These are phyloP conservation scores for Neomonachus schauinslandi DNA, from an alignment of 2,113 vertebrate genomes.

Conservation along the genomic window DNA sequence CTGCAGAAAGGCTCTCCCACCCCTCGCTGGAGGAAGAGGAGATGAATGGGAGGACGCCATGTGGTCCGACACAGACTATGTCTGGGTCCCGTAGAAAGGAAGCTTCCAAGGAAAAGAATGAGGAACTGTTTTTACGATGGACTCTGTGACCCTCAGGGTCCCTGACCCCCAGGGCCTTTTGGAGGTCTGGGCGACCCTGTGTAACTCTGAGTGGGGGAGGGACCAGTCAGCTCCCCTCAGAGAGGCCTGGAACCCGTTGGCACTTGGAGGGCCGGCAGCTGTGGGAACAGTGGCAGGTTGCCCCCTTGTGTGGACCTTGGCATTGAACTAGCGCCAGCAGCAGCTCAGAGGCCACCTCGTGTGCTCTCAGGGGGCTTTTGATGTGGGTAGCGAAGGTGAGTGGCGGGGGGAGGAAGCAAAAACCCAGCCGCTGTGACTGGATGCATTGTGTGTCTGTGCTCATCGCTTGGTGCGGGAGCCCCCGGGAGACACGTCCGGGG, in stretches of 20 bases:
- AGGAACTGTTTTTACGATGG: not conserved
- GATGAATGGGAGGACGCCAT: not conserved
- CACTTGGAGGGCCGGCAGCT: not conserved
- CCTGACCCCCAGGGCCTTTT: not conserved
- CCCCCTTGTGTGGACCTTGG: not conserved
- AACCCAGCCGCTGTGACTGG: not conserved
- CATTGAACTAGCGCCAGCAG: not conserved
- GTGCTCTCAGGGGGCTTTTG: not conserved
- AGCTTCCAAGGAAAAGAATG: not conserved
- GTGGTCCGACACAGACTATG: not conserved
- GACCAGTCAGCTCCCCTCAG: not conserved
- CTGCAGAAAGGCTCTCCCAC: not conserved
- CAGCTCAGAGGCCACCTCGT: not conserved
- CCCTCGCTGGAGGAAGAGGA: not conserved
- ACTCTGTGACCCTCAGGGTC: not conserved
- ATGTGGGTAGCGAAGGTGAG: not conserved
- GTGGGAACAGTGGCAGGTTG: not conserved
- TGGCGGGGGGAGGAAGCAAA: not conserved
- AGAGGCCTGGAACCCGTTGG: not conserved
- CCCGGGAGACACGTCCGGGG: not conserved
- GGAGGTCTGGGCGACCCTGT: not conserved
- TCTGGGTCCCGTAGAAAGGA: not conserved
- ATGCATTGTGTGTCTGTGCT: not conserved
- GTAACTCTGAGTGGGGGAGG: not conserved
- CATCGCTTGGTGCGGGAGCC: not conserved